These are phyloP conservation scores for Lycodopsis pacificus DNA, from an alignment of 2,797 vertebrate genomes.

Conservation along the genomic window DNA sequence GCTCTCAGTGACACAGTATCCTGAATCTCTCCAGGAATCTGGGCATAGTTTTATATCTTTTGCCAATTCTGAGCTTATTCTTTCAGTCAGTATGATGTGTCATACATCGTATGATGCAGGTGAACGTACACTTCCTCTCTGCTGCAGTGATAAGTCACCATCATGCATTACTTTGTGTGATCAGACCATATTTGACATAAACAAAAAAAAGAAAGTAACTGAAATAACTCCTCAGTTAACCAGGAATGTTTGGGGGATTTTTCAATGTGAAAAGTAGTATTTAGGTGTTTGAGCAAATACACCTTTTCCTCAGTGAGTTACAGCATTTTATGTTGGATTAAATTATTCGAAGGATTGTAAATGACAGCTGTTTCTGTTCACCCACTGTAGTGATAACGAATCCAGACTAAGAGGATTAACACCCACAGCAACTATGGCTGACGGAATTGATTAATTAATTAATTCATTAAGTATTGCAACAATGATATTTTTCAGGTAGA, in stretches of 20 bases:
- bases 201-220: too few relatives aligned
- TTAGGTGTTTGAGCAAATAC: background rate
- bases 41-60: background rate
- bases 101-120: background rate
- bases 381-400: constrained; percentile 20
- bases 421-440: background rate
- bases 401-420: constrained; percentile 22
- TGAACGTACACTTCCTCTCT: background rate
- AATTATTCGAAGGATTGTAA: constrained; percentile 26
- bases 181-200: background rate
- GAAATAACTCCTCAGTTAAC: background rate
- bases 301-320: background rate
- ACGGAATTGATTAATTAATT: background rate
- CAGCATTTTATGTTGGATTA: background rate
- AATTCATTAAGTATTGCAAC: background rate
- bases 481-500: background rate
- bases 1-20: constrained; percentile 23
- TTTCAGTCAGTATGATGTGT: background rate
- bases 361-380: constrained; percentile 35
- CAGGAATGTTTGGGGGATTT: too few relatives aligned
- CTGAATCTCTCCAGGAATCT: constrained; percentile 1
- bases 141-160: background rate
- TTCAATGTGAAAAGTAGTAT: background rate
- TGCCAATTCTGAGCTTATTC: background rate
- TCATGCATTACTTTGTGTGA: background rate